Percentiles rank a stretch among this genome's conserved stretches.
Evolutionary conservation across 2,113 vertebrate genomes (phyloP).

Genomic region (Gobiocypris rarus): DNA sequence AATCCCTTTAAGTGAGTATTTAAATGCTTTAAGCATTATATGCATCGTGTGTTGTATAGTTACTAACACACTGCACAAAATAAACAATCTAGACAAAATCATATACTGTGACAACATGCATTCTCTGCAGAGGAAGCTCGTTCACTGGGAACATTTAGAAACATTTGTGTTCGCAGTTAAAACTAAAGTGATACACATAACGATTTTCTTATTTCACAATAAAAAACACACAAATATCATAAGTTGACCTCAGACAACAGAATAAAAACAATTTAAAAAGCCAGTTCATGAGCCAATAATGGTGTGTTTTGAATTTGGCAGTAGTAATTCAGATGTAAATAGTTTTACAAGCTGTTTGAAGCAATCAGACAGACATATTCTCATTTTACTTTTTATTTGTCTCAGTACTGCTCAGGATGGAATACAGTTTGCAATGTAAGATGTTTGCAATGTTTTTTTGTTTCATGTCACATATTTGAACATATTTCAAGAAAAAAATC

Average conservation of each 20-base stretch:
- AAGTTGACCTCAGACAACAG: no score
- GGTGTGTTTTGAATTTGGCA: not conserved
- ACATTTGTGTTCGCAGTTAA: no score
- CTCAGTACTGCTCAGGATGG: no score
- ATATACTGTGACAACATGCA: not conserved
- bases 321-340: not conserved
- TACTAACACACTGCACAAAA: not conserved
- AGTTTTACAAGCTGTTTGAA: not conserved
- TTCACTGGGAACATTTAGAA: no score
- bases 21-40: not conserved
- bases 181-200: not conserved
- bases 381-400: not conserved
- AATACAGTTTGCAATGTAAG: no score
- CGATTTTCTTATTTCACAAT: no score
- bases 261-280: no score
- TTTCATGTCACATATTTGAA: not conserved
- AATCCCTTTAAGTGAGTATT: not conserved
- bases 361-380: not conserved
- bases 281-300: no score
- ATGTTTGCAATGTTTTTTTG: not conserved
- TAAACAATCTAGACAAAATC: not conserved
- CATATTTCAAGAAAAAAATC: no score
- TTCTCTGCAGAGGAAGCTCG: not conserved
- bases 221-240: no score
- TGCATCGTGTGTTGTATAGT: not conserved